phyloP scores from a whole-genome alignment of 2,113 vertebrate genomes.

The Callorhinus ursinus region DNA sequence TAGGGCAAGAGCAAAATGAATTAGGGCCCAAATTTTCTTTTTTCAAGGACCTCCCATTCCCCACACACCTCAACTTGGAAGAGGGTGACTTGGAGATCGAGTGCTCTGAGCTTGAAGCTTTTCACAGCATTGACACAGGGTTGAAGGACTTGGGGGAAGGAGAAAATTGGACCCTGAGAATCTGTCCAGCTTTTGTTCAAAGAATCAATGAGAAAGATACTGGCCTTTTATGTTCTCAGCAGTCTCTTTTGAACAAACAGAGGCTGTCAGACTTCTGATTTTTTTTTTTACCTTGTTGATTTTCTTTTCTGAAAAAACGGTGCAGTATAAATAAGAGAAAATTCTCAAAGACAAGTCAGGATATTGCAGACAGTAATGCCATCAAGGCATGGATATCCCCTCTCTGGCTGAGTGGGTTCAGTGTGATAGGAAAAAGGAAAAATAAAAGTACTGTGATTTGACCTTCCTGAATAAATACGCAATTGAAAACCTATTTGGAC shows the following conservation, averaged over 20 bases:
- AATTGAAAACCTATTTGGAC: background rate
- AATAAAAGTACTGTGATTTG: background rate
- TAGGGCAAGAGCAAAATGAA: background rate
- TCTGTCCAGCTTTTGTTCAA: constrained; percentile 70
- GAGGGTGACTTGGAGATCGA: constrained; percentile 27
- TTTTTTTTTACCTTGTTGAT: background rate
- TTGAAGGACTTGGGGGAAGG: constrained; percentile 35
- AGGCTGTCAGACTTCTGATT: background rate
- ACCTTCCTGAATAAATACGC: background rate
- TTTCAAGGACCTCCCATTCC: background rate
- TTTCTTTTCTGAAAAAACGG: background rate
- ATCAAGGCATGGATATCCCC: background rate
- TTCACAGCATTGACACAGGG: constrained; percentile 56
- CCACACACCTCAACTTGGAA: background rate
- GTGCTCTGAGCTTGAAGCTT: constrained; percentile 13
- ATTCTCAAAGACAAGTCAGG: background rate
- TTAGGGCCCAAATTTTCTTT: constrained; percentile 27
- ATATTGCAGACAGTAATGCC: background rate
- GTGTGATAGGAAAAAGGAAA: background rate
- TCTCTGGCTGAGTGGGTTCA: background rate
- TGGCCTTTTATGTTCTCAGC: constrained; percentile 41
- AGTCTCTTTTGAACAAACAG: constrained; percentile 47
- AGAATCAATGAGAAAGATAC: constrained; percentile 56
- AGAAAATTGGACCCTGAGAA: constrained; percentile 55
- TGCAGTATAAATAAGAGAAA: constrained; percentile 18